phyloP scores from a whole-genome alignment of 2,888 invertebrate species.

The Anaspis maculata region DNA sequence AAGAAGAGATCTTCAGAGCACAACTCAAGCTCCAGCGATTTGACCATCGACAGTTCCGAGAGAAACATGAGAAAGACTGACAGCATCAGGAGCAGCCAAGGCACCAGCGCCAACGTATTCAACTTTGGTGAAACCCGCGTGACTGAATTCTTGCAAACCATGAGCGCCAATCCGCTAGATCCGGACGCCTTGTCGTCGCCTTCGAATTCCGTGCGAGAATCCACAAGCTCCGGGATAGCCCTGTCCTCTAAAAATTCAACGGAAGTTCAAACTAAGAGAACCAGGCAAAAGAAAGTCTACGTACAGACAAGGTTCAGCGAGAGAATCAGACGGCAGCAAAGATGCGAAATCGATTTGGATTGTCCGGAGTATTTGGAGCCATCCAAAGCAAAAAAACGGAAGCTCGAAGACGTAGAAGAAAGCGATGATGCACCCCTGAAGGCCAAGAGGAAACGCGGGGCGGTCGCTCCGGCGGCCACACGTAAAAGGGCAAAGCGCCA shows the following conservation, averaged over 20 bases:
- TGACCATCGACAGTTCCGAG: conserved; percentile 38
- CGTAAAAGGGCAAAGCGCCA: conserved; percentile 17
- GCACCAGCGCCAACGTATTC: conserved; percentile 33
- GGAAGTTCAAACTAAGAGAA: conserved; percentile 21
- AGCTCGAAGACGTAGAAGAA: conserved; percentile 15
- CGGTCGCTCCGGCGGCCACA: conserved; percentile 10
- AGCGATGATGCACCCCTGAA: conserved; percentile 30
- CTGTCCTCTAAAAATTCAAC: conserved; percentile 25
- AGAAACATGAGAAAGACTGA: conserved; percentile 29
- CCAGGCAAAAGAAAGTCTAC: conserved; percentile 24
- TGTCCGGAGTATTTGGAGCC: conserved; percentile 16
- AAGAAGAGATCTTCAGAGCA: conserved; percentile 48
- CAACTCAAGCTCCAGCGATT: conserved; percentile 37
- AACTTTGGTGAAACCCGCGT: conserved; percentile 45
- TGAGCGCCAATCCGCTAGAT: conserved; percentile 30
- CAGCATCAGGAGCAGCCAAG: conserved; percentile 11
- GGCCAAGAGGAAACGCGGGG: conserved; percentile 31
- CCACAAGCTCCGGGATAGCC: conserved; percentile 32
- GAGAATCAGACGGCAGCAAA: conserved; percentile 29
- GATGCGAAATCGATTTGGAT: conserved; percentile 35
- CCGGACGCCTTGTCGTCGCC: conserved; percentile 20
- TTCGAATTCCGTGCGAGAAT: conserved; percentile 23
- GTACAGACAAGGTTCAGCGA: conserved; percentile 36
- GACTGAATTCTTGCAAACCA: conserved; percentile 44
- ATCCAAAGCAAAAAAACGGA: conserved; percentile 27